phyloP scores from a whole-genome alignment of 2,888 invertebrate species.

The Ptychoptera contaminata region DNA sequence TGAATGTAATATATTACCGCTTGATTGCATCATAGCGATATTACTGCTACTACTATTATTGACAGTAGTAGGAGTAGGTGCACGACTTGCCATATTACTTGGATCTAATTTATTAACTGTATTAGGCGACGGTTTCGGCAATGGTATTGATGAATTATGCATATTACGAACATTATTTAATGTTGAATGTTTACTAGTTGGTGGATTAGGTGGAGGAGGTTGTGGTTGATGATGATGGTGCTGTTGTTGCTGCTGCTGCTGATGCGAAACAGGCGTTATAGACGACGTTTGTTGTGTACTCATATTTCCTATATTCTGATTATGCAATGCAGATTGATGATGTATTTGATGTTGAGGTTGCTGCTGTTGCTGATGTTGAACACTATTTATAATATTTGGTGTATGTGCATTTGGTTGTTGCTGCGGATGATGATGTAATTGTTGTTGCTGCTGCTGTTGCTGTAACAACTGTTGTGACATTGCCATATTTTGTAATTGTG shows the following conservation, averaged over 20 bases:
- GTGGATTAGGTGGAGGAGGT: neutral
- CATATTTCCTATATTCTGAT: slow-evolving; percentile 8
- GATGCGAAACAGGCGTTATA: slow-evolving; percentile 6
- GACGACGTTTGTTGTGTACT: slow-evolving; percentile 7
- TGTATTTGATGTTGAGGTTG: slow-evolving; percentile 10
- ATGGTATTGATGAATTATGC: slow-evolving; percentile 10
- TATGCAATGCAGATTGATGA: slow-evolving; percentile 14
- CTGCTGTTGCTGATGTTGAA: slow-evolving; percentile 10
- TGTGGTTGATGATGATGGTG: slow-evolving; percentile 11
- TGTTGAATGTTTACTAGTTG: neutral
- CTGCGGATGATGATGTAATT: slow-evolving; percentile 10
- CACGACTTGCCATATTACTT: slow-evolving; percentile 7
- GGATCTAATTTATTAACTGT: slow-evolving; percentile 10
- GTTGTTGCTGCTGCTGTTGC: slow-evolving; percentile 10
- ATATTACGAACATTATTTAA: neutral
- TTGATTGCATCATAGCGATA: slow-evolving; percentile 6
- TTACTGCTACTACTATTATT: slow-evolving; percentile 11
- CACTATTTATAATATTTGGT: slow-evolving; percentile 24
- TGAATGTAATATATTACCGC: slow-evolving; percentile 7
- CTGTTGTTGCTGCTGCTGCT: slow-evolving; percentile 14
- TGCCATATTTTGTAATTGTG: slow-evolving; percentile 7
- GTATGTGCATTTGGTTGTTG: slow-evolving; percentile 10
- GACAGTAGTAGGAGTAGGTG: neutral
- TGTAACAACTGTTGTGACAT: slow-evolving; percentile 6
- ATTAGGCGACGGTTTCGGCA: slow-evolving; percentile 16